Base-by-base conservation (phyloP, 2,113 vertebrate genomes). In the Chaetodon auriga region DNA sequence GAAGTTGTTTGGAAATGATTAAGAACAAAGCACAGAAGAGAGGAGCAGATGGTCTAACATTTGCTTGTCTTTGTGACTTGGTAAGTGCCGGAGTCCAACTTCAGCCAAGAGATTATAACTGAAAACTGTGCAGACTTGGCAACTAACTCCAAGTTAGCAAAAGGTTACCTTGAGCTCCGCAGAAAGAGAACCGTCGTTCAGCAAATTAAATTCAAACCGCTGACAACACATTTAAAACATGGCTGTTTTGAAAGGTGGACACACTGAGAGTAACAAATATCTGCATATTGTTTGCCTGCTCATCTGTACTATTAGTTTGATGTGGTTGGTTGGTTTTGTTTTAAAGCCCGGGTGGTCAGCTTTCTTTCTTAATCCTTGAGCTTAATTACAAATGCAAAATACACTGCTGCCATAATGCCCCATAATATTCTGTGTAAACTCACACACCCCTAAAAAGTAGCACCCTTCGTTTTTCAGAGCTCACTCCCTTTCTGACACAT, bases 321-420 rank as follows among this genome's bases (percentile, higher is more conserved):
- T 64, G 25, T 30, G 23, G 46, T 19, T 35, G 45, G 15, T 19
- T 41, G 36, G 23, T 46, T 77, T 21, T 35, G 18, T 46, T 57
- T 57, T n/a, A 16, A 45, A 55, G 38, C 23, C 15, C 23, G 7
- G 15, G 7, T 64, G 61, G n/a, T 45, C 48, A 57, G 23, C 23
- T 65, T 76, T 45, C 21, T 55, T 43, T 51, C 46, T 51, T 43
- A 55, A 54, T 57, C 12, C 11, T 35, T 23, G 43, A 43, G 51
- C 53, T 60, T 11, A 58, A 49, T 65, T 49, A 25, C 16, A 12
- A 71, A 80, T 71, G 58, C 49, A 73, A 49, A 74, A 58, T 51
- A 15, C 43, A 58, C 61, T 25, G 51, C 49, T 64, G 60, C 78
- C 51, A 57, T 80, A 14, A 9, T 48, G 11, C 23, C 41, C 3